These are phyloP conservation scores for Edolisoma coerulescens DNA, from an alignment of 2,113 vertebrate species.

Conservation along the genomic window DNA sequence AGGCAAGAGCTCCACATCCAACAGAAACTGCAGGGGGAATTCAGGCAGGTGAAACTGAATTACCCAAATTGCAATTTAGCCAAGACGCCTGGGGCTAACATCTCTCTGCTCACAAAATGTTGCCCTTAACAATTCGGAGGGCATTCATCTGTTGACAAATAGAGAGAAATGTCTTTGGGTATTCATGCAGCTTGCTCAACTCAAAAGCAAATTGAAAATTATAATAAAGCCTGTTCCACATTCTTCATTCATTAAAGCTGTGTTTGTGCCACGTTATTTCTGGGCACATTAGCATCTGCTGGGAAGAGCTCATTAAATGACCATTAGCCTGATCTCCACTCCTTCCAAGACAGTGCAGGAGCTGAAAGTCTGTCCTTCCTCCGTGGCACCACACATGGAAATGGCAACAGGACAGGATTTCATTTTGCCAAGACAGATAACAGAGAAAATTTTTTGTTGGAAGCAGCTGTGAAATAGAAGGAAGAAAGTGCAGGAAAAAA, in stretches of 20 bases:
- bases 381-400: neutral
- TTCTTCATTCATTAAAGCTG: conserved; percentile 30
- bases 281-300: neutral
- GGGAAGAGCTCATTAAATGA: conserved; percentile 30
- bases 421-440: neutral
- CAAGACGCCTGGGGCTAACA: conserved; percentile 33
- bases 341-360: conserved; percentile 12
- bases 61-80: conserved; percentile 63
- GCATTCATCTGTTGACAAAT: conserved; percentile 59
- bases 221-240: conserved; percentile 31
- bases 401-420: neutral
- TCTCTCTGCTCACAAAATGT: conserved; percentile 16
- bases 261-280: conserved; percentile 27
- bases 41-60: conserved; percentile 61
- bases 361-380: neutral
- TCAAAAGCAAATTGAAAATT: conserved; percentile 37
- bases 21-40: conserved; percentile 41
- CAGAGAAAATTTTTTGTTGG: neutral
- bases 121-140: conserved; percentile 29
- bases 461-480: neutral
- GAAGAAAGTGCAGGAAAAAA: neutral
- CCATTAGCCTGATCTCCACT: neutral
- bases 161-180: conserved; percentile 13
- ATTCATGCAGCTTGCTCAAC: conserved; percentile 6
- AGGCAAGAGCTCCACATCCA: conserved; percentile 4